These are phyloP conservation scores for Proisotoma minuta DNA, from an alignment of 2,888 invertebrate genomes.

Conservation along the genomic window DNA sequence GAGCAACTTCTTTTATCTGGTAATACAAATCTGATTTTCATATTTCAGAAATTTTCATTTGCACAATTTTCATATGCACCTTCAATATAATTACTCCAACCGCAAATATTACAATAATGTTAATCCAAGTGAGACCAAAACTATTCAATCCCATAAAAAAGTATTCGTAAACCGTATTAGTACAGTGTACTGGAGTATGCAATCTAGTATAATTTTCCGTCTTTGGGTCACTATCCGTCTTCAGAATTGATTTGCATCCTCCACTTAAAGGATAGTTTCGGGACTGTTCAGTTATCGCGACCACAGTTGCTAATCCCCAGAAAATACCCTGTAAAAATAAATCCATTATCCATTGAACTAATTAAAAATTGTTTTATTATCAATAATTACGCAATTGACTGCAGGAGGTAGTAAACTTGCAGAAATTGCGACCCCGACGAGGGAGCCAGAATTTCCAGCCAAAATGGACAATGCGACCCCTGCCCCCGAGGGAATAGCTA, in stretches of 20 bases:
- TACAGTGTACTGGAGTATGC: constrained; percentile 61
- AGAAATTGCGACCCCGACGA: constrained; percentile 77
- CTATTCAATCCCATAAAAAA: constrained; percentile 74
- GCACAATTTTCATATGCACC: no score
- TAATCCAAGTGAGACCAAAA: constrained; percentile 71
- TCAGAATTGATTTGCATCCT: neutral
- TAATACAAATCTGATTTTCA: no score
- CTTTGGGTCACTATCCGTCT: neutral
- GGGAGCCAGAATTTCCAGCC: constrained; percentile 71
- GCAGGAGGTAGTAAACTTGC: constrained; percentile 74
- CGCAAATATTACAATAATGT: constrained; percentile 76
- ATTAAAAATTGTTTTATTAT: neutral
- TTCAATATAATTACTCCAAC: constrained; percentile 74
- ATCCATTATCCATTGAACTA: no score
- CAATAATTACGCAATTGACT: constrained; percentile 67
- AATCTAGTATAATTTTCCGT: neutral
- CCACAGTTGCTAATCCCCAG: constrained; percentile 69
- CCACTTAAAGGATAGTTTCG: neutral
- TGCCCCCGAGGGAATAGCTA: constrained; percentile 73
- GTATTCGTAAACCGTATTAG: constrained; percentile 71
- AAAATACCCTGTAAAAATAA: constrained; percentile 59
- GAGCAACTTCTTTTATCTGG: constrained; percentile 76
- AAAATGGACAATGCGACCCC: constrained; percentile 71
- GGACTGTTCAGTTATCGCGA: constrained; percentile 57
- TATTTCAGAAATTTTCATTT: no score